Evolutionary conservation across 2,113 vertebrate species (phyloP).

Genomic region (Promerops cafer): DNA sequence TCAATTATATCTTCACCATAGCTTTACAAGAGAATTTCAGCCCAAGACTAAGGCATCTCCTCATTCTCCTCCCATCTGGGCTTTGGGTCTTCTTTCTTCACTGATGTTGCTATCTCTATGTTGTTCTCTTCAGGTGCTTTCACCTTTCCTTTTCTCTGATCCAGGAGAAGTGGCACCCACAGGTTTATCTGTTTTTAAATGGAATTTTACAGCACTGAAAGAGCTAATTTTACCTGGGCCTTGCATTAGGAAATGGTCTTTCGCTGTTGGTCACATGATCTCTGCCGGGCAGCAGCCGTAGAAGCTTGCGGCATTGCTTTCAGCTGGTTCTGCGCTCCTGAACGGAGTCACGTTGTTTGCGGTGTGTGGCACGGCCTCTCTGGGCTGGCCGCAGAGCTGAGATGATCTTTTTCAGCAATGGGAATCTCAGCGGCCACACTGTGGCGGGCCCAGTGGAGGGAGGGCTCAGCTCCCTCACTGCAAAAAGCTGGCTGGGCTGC

Average conservation of each 20-base stretch:
- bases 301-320: rapidly evolving
- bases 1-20: background rate
- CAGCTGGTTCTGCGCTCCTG: background rate
- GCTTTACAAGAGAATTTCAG: background rate
- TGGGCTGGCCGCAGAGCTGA: rapidly evolving
- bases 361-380: rapidly evolving
- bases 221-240: background rate
- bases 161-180: rapidly evolving
- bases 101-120: background rate
- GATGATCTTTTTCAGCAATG: background rate
- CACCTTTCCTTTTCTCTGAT: background rate
- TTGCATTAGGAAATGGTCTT: background rate
- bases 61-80: background rate
- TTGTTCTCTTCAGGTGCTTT: background rate
- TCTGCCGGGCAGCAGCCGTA: rapidly evolving
- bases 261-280: too few species aligned
- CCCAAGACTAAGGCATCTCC: too few species aligned
- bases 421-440: too few species aligned
- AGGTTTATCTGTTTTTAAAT: background rate
- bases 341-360: background rate
- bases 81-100: background rate
- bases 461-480: background rate
- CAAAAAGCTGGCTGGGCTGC: background rate
- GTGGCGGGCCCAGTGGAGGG: too few species aligned
- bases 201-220: background rate